Base-by-base conservation (phyloP, 2,888 invertebrate genomes). In the Atherix ibis region DNA sequence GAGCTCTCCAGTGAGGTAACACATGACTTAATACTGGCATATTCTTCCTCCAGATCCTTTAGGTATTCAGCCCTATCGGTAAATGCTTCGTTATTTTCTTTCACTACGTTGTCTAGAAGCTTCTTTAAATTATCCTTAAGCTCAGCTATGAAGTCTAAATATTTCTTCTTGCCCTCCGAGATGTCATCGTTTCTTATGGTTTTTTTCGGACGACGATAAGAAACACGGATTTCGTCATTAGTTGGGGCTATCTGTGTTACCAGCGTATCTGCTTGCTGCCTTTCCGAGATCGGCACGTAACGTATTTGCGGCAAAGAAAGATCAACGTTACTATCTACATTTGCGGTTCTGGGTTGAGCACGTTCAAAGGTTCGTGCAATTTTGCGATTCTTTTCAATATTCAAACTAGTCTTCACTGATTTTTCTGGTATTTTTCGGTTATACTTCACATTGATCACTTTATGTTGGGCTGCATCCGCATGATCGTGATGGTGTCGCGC, bases 401-500 rank as follows among this genome's bases (percentile, higher is more conserved):
- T 22, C 2, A 29, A 4, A 9, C 19, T 12, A 4, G 34, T 22
- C 26, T 26, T 26, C n/a, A 12, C 9, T 43, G 18, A 5, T 25
- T 17, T 5, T 27, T 31, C n/a, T 9, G 38, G 38, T 10, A 34
- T 12, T 30, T 35, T 32, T n/a, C 16, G 30, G 18, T 49, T 46
- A 32, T 60, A 59, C n/a, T 49, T 51, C 2, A 58, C 52, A 36
- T 50, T 40, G 0, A 60, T 48, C 1, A 29, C 27, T 18, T 53
- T 53, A 16, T 46, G 45, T 32, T 60, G 54, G 0, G 51, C 53
- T 2, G 53, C 50, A 19, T 52, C 43, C 48, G 49, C 51, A 38
- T 59, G 59, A 34, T 54, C 55, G 36, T 59, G 58, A 42, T 59
- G 59, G 36, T 58, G 58, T 0, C 60, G 49, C 0, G 49, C 48